phyloP scores from a whole-genome alignment of 2,797 vertebrate genomes.

The Acanthopagrus latus region DNA sequence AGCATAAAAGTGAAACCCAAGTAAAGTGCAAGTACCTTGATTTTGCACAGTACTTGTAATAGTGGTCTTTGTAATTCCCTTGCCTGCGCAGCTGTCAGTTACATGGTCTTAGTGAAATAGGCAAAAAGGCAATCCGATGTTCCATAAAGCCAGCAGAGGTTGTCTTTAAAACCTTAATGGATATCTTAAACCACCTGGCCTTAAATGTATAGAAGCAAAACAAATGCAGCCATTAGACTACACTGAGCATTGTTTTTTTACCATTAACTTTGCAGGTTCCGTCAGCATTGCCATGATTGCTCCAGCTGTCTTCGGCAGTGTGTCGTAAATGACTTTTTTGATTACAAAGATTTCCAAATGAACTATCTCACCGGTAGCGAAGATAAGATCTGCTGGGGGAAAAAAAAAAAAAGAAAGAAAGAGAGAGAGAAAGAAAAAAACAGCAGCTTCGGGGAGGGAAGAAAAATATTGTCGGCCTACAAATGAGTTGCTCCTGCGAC shows the following conservation, averaged over 20 bases:
- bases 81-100: neutral
- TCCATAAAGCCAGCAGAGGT: neutral
- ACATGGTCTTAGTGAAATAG: neutral
- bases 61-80: conserved; percentile 26
- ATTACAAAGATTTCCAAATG: conserved; percentile 21
- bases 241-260: conserved; percentile 20
- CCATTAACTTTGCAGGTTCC: conserved; percentile 7
- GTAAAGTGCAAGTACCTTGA: no score
- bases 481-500: conserved; percentile 7
- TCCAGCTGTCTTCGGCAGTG: neutral
- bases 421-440: conserved; percentile 9
- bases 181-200: neutral
- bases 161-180: conserved; percentile 14
- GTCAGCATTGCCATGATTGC: conserved; percentile 9
- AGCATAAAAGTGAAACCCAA: no score
- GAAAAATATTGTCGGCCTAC: conserved; percentile 19
- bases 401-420: neutral
- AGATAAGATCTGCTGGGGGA: conserved; percentile 29
- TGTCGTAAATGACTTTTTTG: conserved; percentile 23
- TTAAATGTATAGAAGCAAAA: conserved; percentile 17
- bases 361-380: neutral
- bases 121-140: conserved; percentile 4
- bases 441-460: conserved; percentile 16
- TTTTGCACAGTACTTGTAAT: neutral
- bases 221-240: conserved; percentile 4